Evolutionary conservation across 2,797 vertebrate genomes (phyloP), one percentile per base, ranked within the genome.

Genomic region (Gallirallus australis): DNA sequence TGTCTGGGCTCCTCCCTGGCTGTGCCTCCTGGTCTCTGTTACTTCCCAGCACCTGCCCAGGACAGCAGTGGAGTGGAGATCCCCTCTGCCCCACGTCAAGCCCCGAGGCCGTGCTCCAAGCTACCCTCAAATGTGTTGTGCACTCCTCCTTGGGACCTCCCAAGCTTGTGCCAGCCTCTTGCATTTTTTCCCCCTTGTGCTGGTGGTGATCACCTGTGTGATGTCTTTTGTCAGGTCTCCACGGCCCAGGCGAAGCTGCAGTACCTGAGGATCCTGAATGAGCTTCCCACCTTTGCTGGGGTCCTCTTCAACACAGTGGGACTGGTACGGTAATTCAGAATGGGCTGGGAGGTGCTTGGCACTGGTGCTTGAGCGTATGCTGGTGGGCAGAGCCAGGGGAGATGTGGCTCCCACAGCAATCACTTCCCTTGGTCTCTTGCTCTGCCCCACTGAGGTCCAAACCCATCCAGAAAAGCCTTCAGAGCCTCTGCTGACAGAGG

Each of bases 271-370:
- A 99, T 99, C 82, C 98, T 99, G 92, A 99, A 99, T 35, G 99
- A 99, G 97, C 98, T 99, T 95, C 99, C 99, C 5, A 99, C 99
- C 79, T 99, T 99, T 95, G 99, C 99, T 54, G 99, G 99, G 76
- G 98, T 99, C 97, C 98, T 99, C 92, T 99, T 99, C 97, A 99
- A 98, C 97, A 99, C 99, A 12, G 99, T 99, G 97, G 99, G 99
- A 94, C 98, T 99, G 99, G 99, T 99, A 99, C 25, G 48, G 97
- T 93, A 83, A 85, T 82, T 85, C 42, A 7, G 61, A 57, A 23
- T n/a, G 80, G 77, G 72, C 28, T 82, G 88, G 86, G 87, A 39
- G 60, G 60, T 59, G 28, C 56, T 84, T 57, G 86, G 40, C 65
- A 37, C 27, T 28, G 53, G 33, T 33, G 53, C 53, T 69, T 69